These are phyloP conservation scores for Chunga burmeisteri DNA, from an alignment of 2,113 vertebrate genomes.

Conservation along the genomic window DNA sequence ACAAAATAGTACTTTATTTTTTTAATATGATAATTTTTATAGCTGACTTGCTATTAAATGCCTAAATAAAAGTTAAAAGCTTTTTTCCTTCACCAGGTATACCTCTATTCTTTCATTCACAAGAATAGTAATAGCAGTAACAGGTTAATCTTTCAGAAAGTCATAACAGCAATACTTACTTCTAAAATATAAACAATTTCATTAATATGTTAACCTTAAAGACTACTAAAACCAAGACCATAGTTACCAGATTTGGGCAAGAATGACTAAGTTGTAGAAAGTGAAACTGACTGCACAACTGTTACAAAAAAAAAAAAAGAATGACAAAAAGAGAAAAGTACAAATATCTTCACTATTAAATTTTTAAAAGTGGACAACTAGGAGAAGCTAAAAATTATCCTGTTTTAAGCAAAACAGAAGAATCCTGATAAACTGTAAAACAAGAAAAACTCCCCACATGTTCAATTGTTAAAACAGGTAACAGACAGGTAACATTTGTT, in stretches of 20 bases:
- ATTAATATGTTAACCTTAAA: not conserved
- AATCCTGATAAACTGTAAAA: not conserved
- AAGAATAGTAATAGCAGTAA: not conserved
- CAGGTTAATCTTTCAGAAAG: not conserved
- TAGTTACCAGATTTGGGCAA: not conserved
- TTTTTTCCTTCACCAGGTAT: not conserved
- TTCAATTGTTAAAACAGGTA: not conserved
- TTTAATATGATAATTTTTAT: accelerated
- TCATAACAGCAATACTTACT: not conserved
- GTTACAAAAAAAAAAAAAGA: not conserved
- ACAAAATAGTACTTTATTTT: not conserved
- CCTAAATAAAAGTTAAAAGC: not conserved
- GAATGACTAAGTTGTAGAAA: not conserved
- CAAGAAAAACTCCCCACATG: accelerated
- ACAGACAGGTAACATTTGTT: not conserved
- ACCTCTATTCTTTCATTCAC: not conserved
- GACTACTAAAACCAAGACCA: not conserved
- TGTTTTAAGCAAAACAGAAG: not conserved
- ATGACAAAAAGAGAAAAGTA: not conserved
- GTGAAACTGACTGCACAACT: not conserved
- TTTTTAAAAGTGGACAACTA: not conserved
- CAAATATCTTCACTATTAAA: not conserved
- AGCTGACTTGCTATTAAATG: not conserved
- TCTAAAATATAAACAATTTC: not conserved
- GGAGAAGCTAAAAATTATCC: not conserved